Base-by-base conservation (phyloP, 2,113 vertebrate species). In the Phalacrocorax carbo region DNA sequence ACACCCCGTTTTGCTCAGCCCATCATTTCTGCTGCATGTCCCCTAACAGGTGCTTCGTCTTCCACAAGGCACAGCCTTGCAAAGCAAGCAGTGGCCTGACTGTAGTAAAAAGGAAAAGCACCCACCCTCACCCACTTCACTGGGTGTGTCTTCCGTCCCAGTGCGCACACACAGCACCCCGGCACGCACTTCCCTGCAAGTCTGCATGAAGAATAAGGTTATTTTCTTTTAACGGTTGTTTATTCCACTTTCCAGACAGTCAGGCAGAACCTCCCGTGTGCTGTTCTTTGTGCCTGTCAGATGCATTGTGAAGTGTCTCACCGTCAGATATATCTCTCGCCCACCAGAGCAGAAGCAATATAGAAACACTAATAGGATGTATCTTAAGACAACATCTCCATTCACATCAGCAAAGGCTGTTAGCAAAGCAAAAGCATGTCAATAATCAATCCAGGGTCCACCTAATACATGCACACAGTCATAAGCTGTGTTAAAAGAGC, bases 11-110 rank as follows among this genome's bases (percentile, higher is more conserved):
- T 73, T 81, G 18, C 30, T 77, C n/a, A 70, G 55, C 49, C 44
- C 4, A 0, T 54, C 19, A 1, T 58, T 51, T 87, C 20, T 71
- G 29, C 46, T 49, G 16, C 3, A 0, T 3, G 4, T 71, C 16
- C 18, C 22, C 38, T 42, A 9, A 12, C 18, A 38, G 83, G 44
- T 0, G 0, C 58, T 36, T 40, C 70, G 23, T 44, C 40, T 77
- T 30, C 55, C 19, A 4, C 23, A 48, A 26, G 69, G 68, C 58
- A 49, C 78, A 57, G 34, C 36, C 51, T 65, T 48, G 27, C 46
- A 78, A 70, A 80, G 26, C 36, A 16, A 79, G 42, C 48, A 21
- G 55, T 8, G 46, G 9, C 57, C 65, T 54, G 69, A 26, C 64
- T 29, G 66, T 16, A 21, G 13, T 3, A 6, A 40, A 36, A n/a